Evolutionary conservation across 1,140 invertebrate species (phyloP).

Genomic region (Hypsibius dujardini): DNA sequence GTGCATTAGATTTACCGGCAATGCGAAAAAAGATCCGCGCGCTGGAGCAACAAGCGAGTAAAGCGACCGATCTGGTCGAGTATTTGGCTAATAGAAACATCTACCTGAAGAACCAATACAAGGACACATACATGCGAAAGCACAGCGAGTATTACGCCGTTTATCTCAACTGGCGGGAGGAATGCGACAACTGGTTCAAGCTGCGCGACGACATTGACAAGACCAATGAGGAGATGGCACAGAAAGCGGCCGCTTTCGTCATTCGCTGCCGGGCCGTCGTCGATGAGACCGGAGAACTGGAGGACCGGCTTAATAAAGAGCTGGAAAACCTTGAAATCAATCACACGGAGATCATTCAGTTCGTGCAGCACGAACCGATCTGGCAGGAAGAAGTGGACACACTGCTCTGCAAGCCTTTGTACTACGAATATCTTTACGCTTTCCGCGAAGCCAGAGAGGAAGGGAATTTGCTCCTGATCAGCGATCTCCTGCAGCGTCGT

Average conservation of each 20-base stretch:
- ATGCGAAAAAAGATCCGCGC: background rate
- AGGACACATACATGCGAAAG: background rate
- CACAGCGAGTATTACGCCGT: conserved; percentile 6
- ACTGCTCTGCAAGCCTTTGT: background rate
- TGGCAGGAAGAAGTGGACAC: background rate
- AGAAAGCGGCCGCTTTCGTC: background rate
- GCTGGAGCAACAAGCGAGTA: background rate
- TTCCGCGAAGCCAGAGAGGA: background rate
- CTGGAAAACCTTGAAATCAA: background rate
- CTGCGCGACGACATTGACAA: background rate
- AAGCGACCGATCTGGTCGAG: background rate
- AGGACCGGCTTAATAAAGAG: background rate
- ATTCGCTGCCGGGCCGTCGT: background rate
- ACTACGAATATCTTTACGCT: background rate
- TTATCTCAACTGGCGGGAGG: background rate
- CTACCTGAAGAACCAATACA: background rate
- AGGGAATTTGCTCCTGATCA: background rate
- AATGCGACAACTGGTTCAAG: conserved; percentile 5
- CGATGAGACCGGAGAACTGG: background rate
- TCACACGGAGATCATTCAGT: background rate
- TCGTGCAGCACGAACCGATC: background rate
- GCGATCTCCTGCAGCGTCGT: background rate
- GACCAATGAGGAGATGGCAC: background rate
- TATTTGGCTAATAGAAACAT: background rate
- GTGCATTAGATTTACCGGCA: background rate